Evolutionary conservation across 2,797 vertebrate species (phyloP), one percentile per base, ranked within the genome.

Genomic region (Carcharodon carcharias): DNA sequence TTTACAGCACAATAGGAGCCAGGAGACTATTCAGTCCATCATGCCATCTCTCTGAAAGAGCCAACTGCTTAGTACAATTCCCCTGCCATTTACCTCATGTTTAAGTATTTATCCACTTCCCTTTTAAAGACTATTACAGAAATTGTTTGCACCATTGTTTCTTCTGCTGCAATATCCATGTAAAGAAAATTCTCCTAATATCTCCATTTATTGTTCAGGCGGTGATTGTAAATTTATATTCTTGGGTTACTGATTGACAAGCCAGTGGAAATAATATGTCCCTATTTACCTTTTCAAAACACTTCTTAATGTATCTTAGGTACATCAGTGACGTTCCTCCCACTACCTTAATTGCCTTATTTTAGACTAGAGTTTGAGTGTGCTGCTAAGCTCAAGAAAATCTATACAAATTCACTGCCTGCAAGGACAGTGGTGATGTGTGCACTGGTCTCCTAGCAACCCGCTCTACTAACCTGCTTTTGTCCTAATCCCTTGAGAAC

Each of bases 381-480:
- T 23, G 14, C 31, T 14, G 7, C 94, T 77, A 50, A 69, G 65
- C 93, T n/a, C 69, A 95, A 77, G 45, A 77, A 95, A 95, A 95
- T 77, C 94, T 58, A 77, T 77, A 95, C 54, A 77, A 56, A 77
- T 58, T 95, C 69, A n/a, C 94, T 50, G 50, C 9, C 97, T 97
- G 96, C 97, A 98, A 98, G 98, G 98, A 98, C 98, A 98, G 97
- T 97, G 97, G 98, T 98, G 98, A 98, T 89, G 97, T 97, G 97
- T 97, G 98, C 97, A 98, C 96, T 96, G 96, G 98, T 98, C 97
- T 98, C 98, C 98, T 98, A 98, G 98, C 98, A 98, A 98, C 98
- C 96, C 96, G 97, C 96, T 98, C 97, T 97, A 98, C 97, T 98
- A 98, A 98, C 98, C 98, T 98, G 98, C 97, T 98, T 98, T 98